Evolutionary conservation across 2,888 invertebrate genomes (phyloP).

Genomic region (Lithophane semibrunnea): DNA sequence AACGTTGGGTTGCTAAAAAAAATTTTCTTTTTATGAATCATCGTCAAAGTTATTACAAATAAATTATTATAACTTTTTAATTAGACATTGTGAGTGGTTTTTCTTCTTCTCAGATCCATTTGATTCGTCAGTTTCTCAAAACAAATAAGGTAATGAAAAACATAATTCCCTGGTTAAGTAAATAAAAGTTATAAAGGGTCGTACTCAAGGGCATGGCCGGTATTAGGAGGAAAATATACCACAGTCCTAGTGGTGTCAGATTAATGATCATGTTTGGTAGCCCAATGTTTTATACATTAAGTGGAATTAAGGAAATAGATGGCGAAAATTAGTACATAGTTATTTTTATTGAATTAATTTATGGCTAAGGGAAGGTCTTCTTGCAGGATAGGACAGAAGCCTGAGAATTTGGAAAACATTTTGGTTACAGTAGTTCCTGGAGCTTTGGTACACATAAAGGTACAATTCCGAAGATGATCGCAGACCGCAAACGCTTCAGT

Average conservation of each 20-base stretch:
- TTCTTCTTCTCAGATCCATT: neutral
- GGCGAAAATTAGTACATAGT: constrained; percentile 3
- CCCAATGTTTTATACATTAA: constrained; percentile 41
- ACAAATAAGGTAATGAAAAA: constrained; percentile 21
- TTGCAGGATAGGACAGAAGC: neutral
- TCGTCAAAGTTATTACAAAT: neutral
- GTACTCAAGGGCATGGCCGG: constrained; percentile 32
- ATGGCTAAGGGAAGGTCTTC: neutral
- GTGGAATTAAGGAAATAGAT: neutral
- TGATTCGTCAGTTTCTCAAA: constrained; percentile 5
- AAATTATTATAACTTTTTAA: too few species aligned
- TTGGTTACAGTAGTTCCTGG: too few species aligned
- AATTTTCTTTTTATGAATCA: neutral
- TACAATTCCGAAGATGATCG: neutral
- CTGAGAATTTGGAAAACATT: neutral
- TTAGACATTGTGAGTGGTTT: too few species aligned
- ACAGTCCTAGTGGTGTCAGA: constrained; percentile 37
- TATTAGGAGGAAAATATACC: constrained; percentile 38
- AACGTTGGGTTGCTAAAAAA: too few species aligned
- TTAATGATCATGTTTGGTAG: constrained; percentile 47
- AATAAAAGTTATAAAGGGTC: constrained; percentile 18
- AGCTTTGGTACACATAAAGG: neutral
- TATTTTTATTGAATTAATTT: constrained; percentile 23
- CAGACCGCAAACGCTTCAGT: too few species aligned
- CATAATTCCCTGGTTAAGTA: constrained; percentile 5